Conservation (phyloP, 2,888 invertebrate species). For the Opisthograptis luteolata region DNA sequence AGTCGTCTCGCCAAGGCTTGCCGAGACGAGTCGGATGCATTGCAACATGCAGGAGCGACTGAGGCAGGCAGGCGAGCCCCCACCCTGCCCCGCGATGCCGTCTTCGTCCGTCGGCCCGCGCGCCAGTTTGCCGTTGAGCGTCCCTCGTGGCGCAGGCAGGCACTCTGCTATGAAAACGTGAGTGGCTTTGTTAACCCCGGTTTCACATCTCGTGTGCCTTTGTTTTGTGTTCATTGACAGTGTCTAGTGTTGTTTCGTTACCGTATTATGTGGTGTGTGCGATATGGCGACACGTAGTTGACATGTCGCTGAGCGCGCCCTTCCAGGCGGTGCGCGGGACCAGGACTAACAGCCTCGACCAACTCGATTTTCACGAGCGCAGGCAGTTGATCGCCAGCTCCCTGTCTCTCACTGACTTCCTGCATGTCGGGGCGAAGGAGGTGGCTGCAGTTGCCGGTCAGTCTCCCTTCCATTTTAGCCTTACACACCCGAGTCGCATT, state of each 20-base stretch:
- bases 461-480: conserved; percentile 57
- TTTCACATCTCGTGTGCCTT: conserved; percentile 66
- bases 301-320: conserved; percentile 83
- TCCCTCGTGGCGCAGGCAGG: conserved; percentile 78
- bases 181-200: conserved; percentile 56
- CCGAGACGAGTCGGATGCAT: conserved; percentile 67
- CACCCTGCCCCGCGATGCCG: conserved; percentile 66
- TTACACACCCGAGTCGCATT: conserved; percentile 56
- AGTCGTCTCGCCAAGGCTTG: conserved; percentile 53
- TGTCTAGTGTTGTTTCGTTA: conserved; percentile 62
- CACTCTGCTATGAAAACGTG: conserved; percentile 60
- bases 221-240: conserved; percentile 67
- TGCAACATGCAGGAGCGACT: conserved; percentile 76
- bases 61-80: conserved; percentile 70
- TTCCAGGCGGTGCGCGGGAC: conserved; percentile 81
- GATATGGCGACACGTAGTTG: conserved; percentile 79
- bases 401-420: conserved; percentile 93
- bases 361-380: conserved; percentile 96
- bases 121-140: conserved; percentile 80
- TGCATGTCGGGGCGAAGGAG: conserved; percentile 88
- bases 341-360: conserved; percentile 93
- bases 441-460: conserved; percentile 81
- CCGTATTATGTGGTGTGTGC: conserved; percentile 61
- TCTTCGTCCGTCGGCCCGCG: conserved; percentile 57
- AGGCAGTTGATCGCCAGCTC: conserved; percentile 95